Conservation (phyloP, 2,113 vertebrate species). For the Lagopus muta region DNA sequence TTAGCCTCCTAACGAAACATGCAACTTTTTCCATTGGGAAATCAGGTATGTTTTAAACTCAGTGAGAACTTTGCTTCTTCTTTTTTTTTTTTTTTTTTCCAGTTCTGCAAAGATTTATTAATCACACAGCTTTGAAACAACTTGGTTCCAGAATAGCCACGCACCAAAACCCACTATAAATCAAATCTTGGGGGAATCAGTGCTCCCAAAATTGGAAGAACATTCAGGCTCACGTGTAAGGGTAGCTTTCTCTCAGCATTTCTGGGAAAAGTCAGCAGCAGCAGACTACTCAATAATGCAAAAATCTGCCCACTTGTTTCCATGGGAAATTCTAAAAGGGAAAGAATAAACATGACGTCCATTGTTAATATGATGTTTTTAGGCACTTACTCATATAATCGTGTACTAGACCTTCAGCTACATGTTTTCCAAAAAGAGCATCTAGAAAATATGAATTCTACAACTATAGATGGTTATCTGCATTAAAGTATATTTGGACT, state of each 20-base stretch:
- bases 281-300: conserved; percentile 44
- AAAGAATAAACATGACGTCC: conserved; percentile 49
- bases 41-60: conserved; percentile 44
- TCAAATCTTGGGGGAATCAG: conserved; percentile 1
- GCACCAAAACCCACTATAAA: conserved; percentile 30
- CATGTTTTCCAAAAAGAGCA: background rate
- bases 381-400: conserved; percentile 59
- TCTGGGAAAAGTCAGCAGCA: conserved; percentile 12
- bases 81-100: background rate
- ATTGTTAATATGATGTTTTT: conserved; percentile 19
- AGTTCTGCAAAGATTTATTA: conserved; percentile 48
- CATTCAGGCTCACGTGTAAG: background rate
- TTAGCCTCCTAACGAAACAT: background rate
- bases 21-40: background rate
- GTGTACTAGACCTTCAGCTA: conserved; percentile 46
- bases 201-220: conserved; percentile 20
- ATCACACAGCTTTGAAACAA: conserved; percentile 18
- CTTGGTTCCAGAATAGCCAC: conserved; percentile 38
- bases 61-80: background rate
- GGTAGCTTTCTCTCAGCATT: background rate
- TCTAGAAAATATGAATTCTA: conserved; percentile 16
- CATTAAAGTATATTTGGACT: conserved; percentile 51
- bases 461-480: conserved; percentile 34
- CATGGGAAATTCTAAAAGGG: conserved; percentile 62
- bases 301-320: conserved; percentile 66